Conservation (phyloP, 2,888 invertebrate species). For the Cloeon dipterum region DNA sequence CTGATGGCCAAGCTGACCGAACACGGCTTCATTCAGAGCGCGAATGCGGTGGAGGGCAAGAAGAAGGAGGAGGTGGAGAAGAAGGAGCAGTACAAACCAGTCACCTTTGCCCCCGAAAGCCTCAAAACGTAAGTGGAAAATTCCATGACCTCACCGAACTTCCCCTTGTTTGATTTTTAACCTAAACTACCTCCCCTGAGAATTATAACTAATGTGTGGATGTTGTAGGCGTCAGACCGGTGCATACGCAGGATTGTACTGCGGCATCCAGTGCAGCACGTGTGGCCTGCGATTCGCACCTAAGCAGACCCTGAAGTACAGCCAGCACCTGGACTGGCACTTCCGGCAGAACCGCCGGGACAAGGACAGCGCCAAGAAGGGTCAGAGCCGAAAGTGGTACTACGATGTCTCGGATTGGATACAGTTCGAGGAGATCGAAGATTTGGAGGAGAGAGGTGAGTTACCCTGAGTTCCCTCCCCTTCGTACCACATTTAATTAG, state of each 20-base stretch:
- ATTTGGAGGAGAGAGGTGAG: constrained; percentile 62
- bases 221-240: constrained; percentile 41
- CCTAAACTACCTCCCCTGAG: too few relatives aligned
- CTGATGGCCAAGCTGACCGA: constrained; percentile 67
- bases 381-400: constrained; percentile 73
- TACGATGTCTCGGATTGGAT: constrained; percentile 80
- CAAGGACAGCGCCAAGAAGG: constrained; percentile 60
- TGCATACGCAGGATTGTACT: constrained; percentile 46
- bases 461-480: too few relatives aligned
- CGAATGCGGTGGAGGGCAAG: constrained; percentile 7
- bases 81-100: constrained; percentile 24
- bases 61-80: constrained; percentile 11
- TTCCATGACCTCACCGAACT: too few relatives aligned
- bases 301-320: constrained; percentile 72
- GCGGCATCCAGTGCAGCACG: constrained; percentile 88
- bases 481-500: too few relatives aligned
- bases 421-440: constrained; percentile 83
- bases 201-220: too few relatives aligned
- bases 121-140: constrained; percentile 50
- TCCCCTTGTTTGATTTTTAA: too few relatives aligned
- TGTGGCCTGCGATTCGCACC: constrained; percentile 88
- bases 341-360: constrained; percentile 82
- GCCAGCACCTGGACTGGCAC: constrained; percentile 96
- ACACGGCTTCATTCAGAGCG: constrained; percentile 43
- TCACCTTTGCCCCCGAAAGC: constrained; percentile 45